These are phyloP conservation scores for Xenopus borealis DNA, from an alignment of 2,113 vertebrate species.

Conservation along the genomic window DNA sequence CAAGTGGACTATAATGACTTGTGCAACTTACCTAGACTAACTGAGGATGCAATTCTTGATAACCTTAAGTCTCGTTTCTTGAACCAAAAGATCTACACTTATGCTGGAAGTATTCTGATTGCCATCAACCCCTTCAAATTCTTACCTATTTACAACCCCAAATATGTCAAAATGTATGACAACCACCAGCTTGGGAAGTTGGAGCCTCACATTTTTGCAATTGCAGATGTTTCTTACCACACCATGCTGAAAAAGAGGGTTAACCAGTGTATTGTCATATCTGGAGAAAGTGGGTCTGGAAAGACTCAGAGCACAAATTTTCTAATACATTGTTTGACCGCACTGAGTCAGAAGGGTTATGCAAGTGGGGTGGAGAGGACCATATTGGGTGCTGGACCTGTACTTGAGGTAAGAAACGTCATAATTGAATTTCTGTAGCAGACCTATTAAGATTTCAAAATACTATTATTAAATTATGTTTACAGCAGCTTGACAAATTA, in stretches of 20 bases:
- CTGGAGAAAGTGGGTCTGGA: slow-evolving; percentile 89
- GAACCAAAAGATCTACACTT: slow-evolving; percentile 87
- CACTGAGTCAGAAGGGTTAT: slow-evolving; percentile 87
- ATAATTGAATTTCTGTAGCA: too few species aligned
- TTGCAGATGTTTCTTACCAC: slow-evolving; percentile 83
- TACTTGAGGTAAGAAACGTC: slow-evolving; percentile 80
- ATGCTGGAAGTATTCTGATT: slow-evolving; percentile 82
- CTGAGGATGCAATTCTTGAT: slow-evolving; percentile 70
- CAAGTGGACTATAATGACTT: slow-evolving; percentile 81
- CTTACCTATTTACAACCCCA: slow-evolving; percentile 92
- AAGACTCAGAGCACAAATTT: slow-evolving; percentile 95
- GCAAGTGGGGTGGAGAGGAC: slow-evolving; percentile 83
- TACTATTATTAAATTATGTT: too few species aligned
- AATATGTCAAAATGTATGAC: slow-evolving; percentile 90
- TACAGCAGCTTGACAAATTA: too few species aligned
- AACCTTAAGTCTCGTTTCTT: slow-evolving; percentile 78
- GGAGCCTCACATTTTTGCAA: slow-evolving; percentile 90
- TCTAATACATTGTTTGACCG: slow-evolving; percentile 90
- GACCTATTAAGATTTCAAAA: too few species aligned
- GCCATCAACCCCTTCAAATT: slow-evolving; percentile 93
- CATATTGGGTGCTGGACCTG: slow-evolving; percentile 87
- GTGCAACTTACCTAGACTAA: slow-evolving; percentile 78
- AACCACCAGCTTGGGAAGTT: slow-evolving; percentile 85
- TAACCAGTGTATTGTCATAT: slow-evolving; percentile 91
- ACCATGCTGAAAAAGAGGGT: slow-evolving; percentile 79